A percentile compares a stretch with the other conserved stretches of the same genome.
These are phyloP conservation scores for Sphaerophoria taeniata DNA, from an alignment of 2,888 invertebrate species.

Conservation along the genomic window DNA sequence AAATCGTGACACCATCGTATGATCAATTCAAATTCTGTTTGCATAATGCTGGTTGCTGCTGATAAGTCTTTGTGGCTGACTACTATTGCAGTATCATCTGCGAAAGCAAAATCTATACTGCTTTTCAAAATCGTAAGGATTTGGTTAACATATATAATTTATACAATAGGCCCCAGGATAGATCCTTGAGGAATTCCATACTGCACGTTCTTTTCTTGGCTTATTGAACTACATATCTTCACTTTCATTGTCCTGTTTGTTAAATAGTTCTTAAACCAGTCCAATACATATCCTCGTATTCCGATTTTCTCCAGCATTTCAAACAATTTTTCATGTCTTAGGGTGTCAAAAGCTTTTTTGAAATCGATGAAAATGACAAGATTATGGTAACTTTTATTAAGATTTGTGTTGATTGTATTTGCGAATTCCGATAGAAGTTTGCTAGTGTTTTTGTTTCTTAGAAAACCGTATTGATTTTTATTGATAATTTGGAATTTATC, in stretches of 20 bases:
- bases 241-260: too few species aligned
- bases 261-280: constrained; percentile 39
- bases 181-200: constrained; percentile 27
- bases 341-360: not conserved
- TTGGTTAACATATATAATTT: constrained; percentile 14
- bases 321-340: not conserved
- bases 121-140: not conserved
- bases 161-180: constrained; percentile 11
- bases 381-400: too few species aligned
- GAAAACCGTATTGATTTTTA: too few species aligned
- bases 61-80: not conserved
- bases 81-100: constrained; percentile 4
- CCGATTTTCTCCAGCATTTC: constrained; percentile 16
- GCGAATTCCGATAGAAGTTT: too few species aligned
- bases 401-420: too few species aligned
- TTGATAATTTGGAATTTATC: too few species aligned
- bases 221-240: not conserved
- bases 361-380: constrained; percentile 1
- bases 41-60: not conserved
- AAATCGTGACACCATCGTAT: constrained; percentile 5
- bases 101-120: not conserved
- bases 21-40: not conserved
- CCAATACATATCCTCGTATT: not conserved
- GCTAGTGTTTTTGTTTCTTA: too few species aligned
- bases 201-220: not conserved